Evolutionary conservation across 2,888 invertebrate genomes (phyloP).

Genomic region (Strigamia crassipes): DNA sequence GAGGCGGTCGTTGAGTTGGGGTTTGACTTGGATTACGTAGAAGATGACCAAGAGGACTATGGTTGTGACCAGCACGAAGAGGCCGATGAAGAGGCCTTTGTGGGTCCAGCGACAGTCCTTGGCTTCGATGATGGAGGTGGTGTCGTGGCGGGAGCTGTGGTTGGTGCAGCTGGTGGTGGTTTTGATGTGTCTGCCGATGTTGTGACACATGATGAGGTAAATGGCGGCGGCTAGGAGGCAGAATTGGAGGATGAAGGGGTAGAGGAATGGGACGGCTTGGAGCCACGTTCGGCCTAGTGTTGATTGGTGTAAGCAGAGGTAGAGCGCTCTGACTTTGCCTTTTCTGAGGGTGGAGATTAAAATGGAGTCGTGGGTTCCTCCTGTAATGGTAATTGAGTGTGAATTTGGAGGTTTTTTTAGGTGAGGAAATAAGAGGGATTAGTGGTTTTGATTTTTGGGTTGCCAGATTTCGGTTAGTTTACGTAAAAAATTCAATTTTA

Average conservation of each 20-base stretch:
- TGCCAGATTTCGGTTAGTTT: too few species aligned
- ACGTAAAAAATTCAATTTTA: too few species aligned
- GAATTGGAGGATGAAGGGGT: slow-evolving; percentile 62
- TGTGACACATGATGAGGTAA: slow-evolving; percentile 65
- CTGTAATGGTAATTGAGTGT: background rate
- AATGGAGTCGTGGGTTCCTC: slow-evolving; percentile 8
- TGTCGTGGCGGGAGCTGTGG: background rate
- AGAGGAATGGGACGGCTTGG: slow-evolving; percentile 64
- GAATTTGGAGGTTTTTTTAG: background rate
- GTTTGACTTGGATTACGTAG: slow-evolving; percentile 63
- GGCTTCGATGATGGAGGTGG: background rate
- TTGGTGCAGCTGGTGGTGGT: background rate
- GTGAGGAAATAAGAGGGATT: too few species aligned
- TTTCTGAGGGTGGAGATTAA: slow-evolving; percentile 1
- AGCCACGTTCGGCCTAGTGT: slow-evolving; percentile 65
- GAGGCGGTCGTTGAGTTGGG: slow-evolving; percentile 61
- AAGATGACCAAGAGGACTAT: slow-evolving; percentile 64
- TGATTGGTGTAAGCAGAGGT: slow-evolving; percentile 64
- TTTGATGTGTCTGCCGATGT: slow-evolving; percentile 56
- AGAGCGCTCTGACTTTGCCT: slow-evolving; percentile 54
- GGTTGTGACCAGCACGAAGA: slow-evolving; percentile 64
- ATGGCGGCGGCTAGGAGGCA: slow-evolving; percentile 65
- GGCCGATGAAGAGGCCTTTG: slow-evolving; percentile 63
- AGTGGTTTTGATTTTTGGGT: too few species aligned
- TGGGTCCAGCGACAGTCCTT: slow-evolving; percentile 63